Conservation (phyloP, 53 echinoderm and acorn worm species). For the Temnopleurus reevesii region DNA sequence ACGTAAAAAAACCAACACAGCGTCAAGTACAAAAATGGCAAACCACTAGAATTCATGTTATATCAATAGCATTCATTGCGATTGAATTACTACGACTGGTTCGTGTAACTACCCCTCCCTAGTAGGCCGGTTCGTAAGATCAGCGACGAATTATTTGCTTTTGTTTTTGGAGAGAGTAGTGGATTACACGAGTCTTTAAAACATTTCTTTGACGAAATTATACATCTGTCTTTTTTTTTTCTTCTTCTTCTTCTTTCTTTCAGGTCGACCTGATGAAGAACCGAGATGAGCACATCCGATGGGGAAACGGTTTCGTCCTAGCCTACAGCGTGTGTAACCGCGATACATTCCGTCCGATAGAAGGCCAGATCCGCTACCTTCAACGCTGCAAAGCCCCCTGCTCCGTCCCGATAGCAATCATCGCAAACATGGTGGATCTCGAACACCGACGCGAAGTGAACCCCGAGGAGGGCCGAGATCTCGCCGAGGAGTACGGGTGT, state of each 20-base stretch:
- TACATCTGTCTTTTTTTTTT: too few relatives aligned
- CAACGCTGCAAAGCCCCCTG: constrained; percentile 82
- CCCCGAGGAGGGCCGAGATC: constrained; percentile 78
- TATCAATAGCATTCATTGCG: too few relatives aligned
- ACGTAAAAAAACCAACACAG: too few relatives aligned
- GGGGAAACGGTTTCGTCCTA: constrained; percentile 91
- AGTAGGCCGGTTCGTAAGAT: too few relatives aligned
- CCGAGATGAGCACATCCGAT: constrained; percentile 79
- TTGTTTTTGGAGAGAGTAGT: too few relatives aligned
- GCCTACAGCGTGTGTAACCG: constrained; percentile 92
- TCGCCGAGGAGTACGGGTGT: constrained; percentile 95
- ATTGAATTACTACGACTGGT: too few relatives aligned
- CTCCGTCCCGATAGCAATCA: constrained; percentile 84
- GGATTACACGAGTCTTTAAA: too few relatives aligned
- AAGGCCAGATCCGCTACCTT: constrained; percentile 75
- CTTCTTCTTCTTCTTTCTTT: background rate
- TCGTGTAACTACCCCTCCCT: too few relatives aligned
- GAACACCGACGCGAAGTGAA: constrained; percentile 81
- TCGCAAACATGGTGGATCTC: constrained; percentile 87
- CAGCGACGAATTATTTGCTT: too few relatives aligned
- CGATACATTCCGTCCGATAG: constrained; percentile 70
- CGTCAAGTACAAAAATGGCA: too few relatives aligned
- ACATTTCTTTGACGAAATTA: too few relatives aligned
- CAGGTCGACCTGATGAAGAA: constrained; percentile 76
- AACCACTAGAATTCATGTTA: too few relatives aligned